Percentiles rank a stretch among this genome's conserved stretches.
These are phyloP conservation scores for Trichogramma pretiosum DNA, from an alignment of 1,140 invertebrate genomes.

Conservation along the genomic window DNA sequence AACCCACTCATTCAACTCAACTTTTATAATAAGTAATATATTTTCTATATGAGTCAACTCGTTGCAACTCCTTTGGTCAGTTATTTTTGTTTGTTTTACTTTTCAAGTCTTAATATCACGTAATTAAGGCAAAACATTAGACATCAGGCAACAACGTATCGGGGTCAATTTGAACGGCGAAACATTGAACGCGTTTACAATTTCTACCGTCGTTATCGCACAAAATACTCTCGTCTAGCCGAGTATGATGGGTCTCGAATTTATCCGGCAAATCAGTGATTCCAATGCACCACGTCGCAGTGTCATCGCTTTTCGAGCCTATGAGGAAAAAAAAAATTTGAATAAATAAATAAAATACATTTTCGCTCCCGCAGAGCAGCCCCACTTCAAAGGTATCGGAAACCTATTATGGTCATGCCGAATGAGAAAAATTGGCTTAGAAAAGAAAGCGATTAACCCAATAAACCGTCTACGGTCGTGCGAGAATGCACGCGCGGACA, in stretches of 20 bases:
- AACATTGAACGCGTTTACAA: constrained; percentile 27
- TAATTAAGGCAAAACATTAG: neutral
- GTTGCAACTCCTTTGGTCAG: neutral
- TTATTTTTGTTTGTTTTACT: neutral
- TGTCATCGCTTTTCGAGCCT: constrained; percentile 1
- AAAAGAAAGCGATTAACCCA: no score
- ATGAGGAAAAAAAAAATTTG: no score
- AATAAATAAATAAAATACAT: no score
- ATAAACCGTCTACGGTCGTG: no score
- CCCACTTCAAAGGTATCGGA: no score
- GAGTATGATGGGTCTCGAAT: constrained; percentile 23
- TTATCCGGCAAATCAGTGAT: constrained; percentile 15
- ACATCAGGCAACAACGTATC: constrained; percentile 17
- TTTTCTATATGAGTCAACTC: neutral
- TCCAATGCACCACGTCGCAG: constrained; percentile 5
- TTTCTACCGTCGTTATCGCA: constrained; percentile 27
- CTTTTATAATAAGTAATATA: no score
- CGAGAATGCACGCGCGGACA: no score
- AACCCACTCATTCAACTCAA: no score
- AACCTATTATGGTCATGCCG: no score
- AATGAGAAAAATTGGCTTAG: no score
- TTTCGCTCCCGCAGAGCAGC: no score
- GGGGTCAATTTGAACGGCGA: constrained; percentile 22
- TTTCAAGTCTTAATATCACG: neutral
- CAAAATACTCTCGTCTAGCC: constrained; percentile 24